Evolutionary conservation across 1,140 invertebrate genomes (phyloP).

Genomic region (Pectinophora gossypiella): DNA sequence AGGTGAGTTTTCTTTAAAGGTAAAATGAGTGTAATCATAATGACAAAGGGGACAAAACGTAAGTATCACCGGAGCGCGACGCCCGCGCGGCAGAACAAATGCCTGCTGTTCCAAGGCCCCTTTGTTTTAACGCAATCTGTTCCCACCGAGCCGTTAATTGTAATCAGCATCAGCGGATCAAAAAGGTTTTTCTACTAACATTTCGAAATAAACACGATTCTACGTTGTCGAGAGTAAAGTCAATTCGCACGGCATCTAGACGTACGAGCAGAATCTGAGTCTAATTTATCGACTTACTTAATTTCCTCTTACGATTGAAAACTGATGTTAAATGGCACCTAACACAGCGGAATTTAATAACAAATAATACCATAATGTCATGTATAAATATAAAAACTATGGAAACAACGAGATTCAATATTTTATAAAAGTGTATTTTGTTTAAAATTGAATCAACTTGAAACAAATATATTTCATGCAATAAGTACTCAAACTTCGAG

Average conservation of each 20-base stretch:
- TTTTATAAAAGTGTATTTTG: no score
- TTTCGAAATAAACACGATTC: conserved; percentile 56
- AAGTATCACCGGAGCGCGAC: conserved; percentile 26
- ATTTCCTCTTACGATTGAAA: no score
- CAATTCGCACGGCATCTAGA: conserved; percentile 23
- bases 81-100: background rate
- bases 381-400: no score
- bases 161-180: conserved; percentile 50
- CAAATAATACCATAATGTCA: no score
- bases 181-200: conserved; percentile 48
- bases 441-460: no score
- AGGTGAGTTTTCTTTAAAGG: background rate
- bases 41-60: conserved; percentile 1
- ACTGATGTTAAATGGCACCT: no score
- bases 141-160: conserved; percentile 62
- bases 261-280: no score
- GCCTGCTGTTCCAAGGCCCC: conserved; percentile 42
- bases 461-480: no score
- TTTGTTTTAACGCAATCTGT: conserved; percentile 59
- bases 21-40: background rate
- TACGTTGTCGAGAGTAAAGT: conserved; percentile 29
- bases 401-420: no score
- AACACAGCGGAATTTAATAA: no score
- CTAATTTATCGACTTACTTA: no score
- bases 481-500: no score